A percentile compares a stretch with the other conserved stretches of the same genome.
Evolutionary conservation across 2,113 vertebrate genomes (phyloP).

Genomic region (Oriolus oriolus): DNA sequence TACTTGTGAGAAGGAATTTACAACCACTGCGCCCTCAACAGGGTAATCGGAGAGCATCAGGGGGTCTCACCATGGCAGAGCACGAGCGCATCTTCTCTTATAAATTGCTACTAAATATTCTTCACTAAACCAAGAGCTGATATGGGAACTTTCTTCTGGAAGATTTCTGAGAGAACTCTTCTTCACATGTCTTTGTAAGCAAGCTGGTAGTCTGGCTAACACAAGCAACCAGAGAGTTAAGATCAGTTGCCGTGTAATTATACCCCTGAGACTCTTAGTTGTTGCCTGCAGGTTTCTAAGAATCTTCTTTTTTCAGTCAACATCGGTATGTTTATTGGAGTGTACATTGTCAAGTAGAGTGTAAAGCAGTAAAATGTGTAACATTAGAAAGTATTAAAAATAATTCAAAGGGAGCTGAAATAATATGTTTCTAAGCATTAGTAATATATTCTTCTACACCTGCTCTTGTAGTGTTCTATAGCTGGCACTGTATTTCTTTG

Average conservation of each 20-base stretch:
- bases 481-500: neutral
- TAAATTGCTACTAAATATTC: neutral
- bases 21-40: neutral
- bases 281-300: neutral
- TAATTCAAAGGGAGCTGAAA: neutral
- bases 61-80: rapidly evolving
- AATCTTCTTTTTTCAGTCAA: neutral
- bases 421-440: neutral
- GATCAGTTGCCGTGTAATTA: neutral
- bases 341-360: neutral
- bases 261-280: neutral
- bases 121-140: neutral
- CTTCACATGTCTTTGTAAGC: neutral
- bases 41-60: neutral
- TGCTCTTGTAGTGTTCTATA: neutral
- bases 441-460: neutral
- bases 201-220: neutral
- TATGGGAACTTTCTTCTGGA: neutral
- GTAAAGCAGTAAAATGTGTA: neutral
- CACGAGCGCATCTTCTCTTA: neutral
- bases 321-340: neutral
- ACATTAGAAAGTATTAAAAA: neutral
- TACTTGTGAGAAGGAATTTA: neutral
- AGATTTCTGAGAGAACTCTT: neutral
- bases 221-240: neutral